Evolutionary conservation across 2,797 vertebrate genomes (phyloP).

Genomic region (Loriculus beryllinus): DNA sequence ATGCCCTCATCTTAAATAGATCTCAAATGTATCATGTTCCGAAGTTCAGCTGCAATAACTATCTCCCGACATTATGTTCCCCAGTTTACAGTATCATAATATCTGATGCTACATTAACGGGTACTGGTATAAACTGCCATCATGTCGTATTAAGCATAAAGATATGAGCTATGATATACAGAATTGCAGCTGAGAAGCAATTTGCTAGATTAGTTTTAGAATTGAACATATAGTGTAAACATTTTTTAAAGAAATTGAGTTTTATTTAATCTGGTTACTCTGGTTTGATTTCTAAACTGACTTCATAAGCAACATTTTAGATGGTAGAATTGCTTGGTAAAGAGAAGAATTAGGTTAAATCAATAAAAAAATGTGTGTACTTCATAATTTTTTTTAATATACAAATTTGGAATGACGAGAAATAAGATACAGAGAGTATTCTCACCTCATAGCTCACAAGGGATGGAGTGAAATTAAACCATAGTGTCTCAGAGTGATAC

Average conservation of each 20-base stretch:
- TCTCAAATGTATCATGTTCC: conserved; percentile 55
- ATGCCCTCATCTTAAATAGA: conserved; percentile 45
- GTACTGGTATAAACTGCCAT: conserved; percentile 57
- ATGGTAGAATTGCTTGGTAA: neutral
- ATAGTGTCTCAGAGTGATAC: neutral
- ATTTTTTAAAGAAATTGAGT: conserved; percentile 37
- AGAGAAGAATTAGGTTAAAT: neutral
- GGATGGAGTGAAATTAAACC: neutral
- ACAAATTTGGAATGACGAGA: neutral
- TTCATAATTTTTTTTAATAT: neutral
- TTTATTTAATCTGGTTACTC: conserved; percentile 44
- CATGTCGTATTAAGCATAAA: conserved; percentile 60
- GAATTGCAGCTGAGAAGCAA: conserved; percentile 25
- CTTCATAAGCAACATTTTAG: neutral
- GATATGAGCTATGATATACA: conserved; percentile 59
- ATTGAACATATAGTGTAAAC: conserved; percentile 26
- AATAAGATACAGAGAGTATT: neutral
- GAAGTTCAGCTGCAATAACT: conserved; percentile 52
- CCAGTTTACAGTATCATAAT: conserved; percentile 53
- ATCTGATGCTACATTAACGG: conserved; percentile 52
- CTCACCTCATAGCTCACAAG: neutral
- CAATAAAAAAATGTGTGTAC: neutral
- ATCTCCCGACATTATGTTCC: conserved; percentile 59
- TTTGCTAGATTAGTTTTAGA: conserved; percentile 63
- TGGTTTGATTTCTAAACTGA: conserved; percentile 29